Conservation (phyloP, 2,797 vertebrate species). For the Melanotaenia pygmaea region DNA sequence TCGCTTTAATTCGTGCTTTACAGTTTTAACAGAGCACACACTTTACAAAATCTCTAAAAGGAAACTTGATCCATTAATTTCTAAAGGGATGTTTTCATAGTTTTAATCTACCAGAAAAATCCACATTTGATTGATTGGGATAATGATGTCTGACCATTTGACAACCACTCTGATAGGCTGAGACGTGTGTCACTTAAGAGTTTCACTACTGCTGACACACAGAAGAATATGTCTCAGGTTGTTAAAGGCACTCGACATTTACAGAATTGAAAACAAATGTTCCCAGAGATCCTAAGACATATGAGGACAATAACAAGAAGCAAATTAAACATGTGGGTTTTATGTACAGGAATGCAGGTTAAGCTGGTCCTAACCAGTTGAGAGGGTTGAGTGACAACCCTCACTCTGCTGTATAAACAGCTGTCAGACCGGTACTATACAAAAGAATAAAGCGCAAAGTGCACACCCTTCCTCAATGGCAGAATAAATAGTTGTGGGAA, state of each 20-base stretch:
- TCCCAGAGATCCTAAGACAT: neutral
- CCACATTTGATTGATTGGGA: conserved; percentile 21
- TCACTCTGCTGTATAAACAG: neutral
- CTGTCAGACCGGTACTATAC: neutral
- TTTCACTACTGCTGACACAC: conserved; percentile 6
- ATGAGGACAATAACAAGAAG: conserved; percentile 10
- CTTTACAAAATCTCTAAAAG: conserved; percentile 4
- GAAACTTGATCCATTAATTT: neutral
- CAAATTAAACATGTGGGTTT: conserved; percentile 17
- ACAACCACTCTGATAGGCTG: neutral
- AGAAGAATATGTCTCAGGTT: neutral
- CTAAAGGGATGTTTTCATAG: conserved; percentile 6
- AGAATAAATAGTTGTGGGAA: neutral
- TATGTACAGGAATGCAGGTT: neutral
- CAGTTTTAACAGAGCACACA: neutral
- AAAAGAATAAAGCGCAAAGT: neutral
- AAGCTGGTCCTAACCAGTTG: neutral
- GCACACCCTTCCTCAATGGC: neutral
- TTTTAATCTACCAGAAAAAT: conserved; percentile 20
- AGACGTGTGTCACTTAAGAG: conserved; percentile 2
- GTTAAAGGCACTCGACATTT: neutral
- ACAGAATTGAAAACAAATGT: conserved; percentile 19
- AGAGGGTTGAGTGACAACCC: neutral
- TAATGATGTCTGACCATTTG: neutral
- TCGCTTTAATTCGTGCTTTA: neutral